Evolutionary conservation across 1,140 invertebrate species (phyloP), one percentile per base, ranked within the genome.

Genomic region (Scaptomyza pallida): DNA sequence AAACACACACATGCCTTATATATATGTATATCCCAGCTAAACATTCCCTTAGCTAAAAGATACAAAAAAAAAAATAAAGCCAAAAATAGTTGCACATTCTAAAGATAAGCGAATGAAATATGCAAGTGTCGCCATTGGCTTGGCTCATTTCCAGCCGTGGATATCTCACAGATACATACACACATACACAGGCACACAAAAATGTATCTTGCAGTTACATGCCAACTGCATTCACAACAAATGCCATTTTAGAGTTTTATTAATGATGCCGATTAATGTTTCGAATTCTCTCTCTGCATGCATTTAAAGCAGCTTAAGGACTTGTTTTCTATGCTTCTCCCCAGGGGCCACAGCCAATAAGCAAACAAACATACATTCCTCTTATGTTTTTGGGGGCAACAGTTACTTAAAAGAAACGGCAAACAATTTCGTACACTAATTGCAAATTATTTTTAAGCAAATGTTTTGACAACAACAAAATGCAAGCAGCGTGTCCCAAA

Each of bases 61-160:
- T 21, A 48, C n/a, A 54, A 43, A 63, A n/a, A n/a, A n/a, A n/a
- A n/a, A n/a, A n/a, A n/a, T n/a, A n/a, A n/a, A 33, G 35, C 50
- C 44, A 41, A 63, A 70, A 70, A 70, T 70, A 70, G 67, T 70
- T 70, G 67, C 67, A 64, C 67, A 70, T 70, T 70, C 67, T 70
- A 64, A 64, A 70, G 67, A 56, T 64, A 64, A 55, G 17, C 62
- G 26, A 56, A 30, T 59, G 62, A 56, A 61, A 62, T 63, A 69
- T 69, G 65, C 65, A 69, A 69, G 59, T 69, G 65, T 69, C 59
- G 65, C 65, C 57, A 43, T 52, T 45, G 43, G 51, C 51, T 64
- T 56, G 60, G 60, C 60, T 21, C 33, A 41, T 13, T 56, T 70
- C 60, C 67, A 70, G 59, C 21, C 40, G 15, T 30, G 30, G 26